phyloP scores from a whole-genome alignment of 2,888 invertebrate genomes.

The Automeris io region DNA sequence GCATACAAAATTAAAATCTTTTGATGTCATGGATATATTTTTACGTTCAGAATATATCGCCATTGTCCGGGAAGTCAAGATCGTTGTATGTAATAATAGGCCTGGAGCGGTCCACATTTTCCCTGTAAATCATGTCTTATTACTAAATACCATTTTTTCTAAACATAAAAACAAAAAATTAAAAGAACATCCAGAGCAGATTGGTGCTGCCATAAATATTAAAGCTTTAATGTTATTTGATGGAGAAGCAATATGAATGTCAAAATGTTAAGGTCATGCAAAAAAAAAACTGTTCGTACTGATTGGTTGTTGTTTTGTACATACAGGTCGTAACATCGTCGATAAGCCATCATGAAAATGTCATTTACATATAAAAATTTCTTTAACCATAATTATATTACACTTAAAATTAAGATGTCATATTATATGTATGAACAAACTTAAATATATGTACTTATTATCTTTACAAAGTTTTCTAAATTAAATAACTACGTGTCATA shows the following conservation, averaged over 20 bases:
- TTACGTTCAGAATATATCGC: conserved; percentile 82
- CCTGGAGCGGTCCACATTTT: conserved; percentile 82
- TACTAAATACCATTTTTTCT: conserved; percentile 34
- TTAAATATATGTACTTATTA: neutral
- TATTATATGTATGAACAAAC: too few relatives aligned
- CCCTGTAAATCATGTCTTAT: conserved; percentile 75
- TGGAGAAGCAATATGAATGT: conserved; percentile 15
- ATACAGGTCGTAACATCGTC: conserved; percentile 6
- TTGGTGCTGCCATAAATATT: conserved; percentile 8
- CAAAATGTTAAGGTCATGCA: conserved; percentile 55
- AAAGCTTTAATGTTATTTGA: conserved; percentile 14
- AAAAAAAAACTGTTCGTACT: conserved; percentile 27
- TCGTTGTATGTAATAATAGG: conserved; percentile 92
- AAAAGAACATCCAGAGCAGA: conserved; percentile 10
- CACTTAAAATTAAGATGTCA: too few relatives aligned
- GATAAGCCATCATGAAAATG: too few relatives aligned
- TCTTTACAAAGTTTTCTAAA: neutral
- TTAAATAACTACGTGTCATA: neutral
- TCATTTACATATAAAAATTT: too few relatives aligned
- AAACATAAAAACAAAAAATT: conserved; percentile 14
- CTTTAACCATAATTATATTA: too few relatives aligned
- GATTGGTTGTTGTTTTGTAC: conserved; percentile 12
- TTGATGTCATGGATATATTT: conserved; percentile 21
- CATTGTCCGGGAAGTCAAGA: conserved; percentile 91
- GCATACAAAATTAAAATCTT: conserved; percentile 15